Percentiles rank a stretch among this genome's conserved stretches.
phyloP scores from a whole-genome alignment of 1,140 invertebrate species.

The Drosophila paulistorum region DNA sequence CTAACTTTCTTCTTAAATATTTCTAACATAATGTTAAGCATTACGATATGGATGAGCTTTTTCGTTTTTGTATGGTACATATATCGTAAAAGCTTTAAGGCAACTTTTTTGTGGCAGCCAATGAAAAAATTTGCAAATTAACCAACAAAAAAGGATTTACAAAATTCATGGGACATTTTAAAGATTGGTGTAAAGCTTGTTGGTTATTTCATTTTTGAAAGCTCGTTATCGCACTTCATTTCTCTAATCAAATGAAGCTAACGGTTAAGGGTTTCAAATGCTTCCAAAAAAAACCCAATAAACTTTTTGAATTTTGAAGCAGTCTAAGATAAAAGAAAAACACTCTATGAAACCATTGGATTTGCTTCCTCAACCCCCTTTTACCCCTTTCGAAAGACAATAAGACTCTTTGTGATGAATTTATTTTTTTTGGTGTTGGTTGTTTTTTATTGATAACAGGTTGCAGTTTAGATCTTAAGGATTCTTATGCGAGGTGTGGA shows the following conservation, averaged over 20 bases:
- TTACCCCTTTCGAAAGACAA: constrained; percentile 13
- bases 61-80: constrained; percentile 28
- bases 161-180: neutral
- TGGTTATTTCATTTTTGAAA: constrained; percentile 36
- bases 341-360: constrained; percentile 25
- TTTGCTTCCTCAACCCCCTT: constrained; percentile 10
- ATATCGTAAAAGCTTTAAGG: constrained; percentile 47
- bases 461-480: constrained; percentile 67
- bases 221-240: neutral
- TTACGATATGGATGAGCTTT: constrained; percentile 17
- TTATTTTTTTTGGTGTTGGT: constrained; percentile 66
- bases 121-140: constrained; percentile 15
- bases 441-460: constrained; percentile 46
- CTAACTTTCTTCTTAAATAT: constrained; percentile 40
- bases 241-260: neutral
- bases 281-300: neutral
- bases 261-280: neutral
- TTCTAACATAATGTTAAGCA: constrained; percentile 49
- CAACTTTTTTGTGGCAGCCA: constrained; percentile 1
- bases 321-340: neutral
- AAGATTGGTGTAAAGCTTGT: constrained; percentile 26
- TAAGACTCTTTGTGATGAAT: constrained; percentile 37
- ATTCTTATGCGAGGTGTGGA: neutral
- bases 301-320: constrained; percentile 18
- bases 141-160: neutral